These are phyloP conservation scores for Ectropis crepuscularia DNA, from an alignment of 2,888 invertebrate genomes.

Conservation along the genomic window DNA sequence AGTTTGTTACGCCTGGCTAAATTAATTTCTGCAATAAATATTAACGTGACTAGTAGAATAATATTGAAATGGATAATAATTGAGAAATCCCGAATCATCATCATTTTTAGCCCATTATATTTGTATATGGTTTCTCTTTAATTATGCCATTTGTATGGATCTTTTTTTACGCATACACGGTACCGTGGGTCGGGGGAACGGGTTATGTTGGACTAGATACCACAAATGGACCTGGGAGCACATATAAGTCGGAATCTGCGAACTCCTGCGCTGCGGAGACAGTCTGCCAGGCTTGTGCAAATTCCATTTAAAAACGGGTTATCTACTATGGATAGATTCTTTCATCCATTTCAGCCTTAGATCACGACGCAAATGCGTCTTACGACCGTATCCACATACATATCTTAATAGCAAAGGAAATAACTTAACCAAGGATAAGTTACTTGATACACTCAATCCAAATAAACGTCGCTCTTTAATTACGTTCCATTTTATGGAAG, in stretches of 20 bases:
- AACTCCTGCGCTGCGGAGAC: no score
- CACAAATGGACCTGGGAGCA: no score
- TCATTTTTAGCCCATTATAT: no score
- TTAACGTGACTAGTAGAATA: constrained; percentile 14
- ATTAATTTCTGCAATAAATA: constrained; percentile 33
- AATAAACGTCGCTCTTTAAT: constrained; percentile 16
- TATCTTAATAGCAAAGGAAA: constrained; percentile 2
- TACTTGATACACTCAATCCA: constrained; percentile 19
- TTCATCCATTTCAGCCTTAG: background rate
- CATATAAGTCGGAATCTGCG: no score
- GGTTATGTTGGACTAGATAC: no score
- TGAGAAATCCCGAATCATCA: no score
- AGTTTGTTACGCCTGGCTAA: constrained; percentile 39
- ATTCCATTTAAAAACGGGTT: no score
- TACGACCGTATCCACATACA: background rate
- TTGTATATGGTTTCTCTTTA: no score
- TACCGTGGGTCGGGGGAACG: no score
- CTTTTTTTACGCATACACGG: no score
- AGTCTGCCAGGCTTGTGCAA: no score
- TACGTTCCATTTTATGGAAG: constrained; percentile 22
- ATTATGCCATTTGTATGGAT: no score
- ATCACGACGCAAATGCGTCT: constrained; percentile 18
- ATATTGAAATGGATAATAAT: constrained; percentile 1
- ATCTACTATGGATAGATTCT: background rate
- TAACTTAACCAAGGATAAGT: constrained; percentile 20